Conservation (phyloP, 2,888 invertebrate genomes). For the Limulus polyphemus region DNA sequence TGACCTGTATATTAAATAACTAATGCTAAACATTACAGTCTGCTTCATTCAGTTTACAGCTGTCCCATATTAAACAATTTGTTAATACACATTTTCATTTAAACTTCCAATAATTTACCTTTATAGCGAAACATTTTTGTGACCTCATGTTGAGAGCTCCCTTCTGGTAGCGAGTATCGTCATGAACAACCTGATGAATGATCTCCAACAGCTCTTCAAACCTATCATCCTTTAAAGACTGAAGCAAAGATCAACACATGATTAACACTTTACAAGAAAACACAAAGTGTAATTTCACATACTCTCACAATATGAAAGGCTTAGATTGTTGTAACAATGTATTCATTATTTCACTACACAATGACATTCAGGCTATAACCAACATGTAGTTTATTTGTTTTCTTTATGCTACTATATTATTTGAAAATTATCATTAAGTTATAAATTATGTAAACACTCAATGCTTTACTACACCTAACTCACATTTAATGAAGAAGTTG, state of each 20-base stretch:
- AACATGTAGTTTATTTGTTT: too few species aligned
- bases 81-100: background rate
- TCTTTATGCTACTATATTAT: too few species aligned
- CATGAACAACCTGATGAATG: slow-evolving; percentile 45
- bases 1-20: background rate
- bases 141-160: slow-evolving; percentile 45
- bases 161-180: slow-evolving; percentile 44
- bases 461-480: too few species aligned
- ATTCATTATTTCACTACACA: slow-evolving; percentile 14
- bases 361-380: too few species aligned
- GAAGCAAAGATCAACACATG: background rate
- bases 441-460: too few species aligned
- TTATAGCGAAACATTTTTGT: slow-evolving; percentile 63
- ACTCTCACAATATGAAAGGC: background rate
- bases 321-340: slow-evolving; percentile 9
- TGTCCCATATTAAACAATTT: background rate
- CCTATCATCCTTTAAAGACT: slow-evolving; percentile 40
- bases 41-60: background rate
- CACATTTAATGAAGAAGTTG: too few species aligned
- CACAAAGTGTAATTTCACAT: slow-evolving; percentile 1
- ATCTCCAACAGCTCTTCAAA: slow-evolving; percentile 42
- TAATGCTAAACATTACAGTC: background rate
- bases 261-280: too few species aligned
- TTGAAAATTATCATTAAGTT: too few species aligned
- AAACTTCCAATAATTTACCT: slow-evolving; percentile 32